Conservation (phyloP, 2,797 vertebrate species). For the Crypturellus tataupa region DNA sequence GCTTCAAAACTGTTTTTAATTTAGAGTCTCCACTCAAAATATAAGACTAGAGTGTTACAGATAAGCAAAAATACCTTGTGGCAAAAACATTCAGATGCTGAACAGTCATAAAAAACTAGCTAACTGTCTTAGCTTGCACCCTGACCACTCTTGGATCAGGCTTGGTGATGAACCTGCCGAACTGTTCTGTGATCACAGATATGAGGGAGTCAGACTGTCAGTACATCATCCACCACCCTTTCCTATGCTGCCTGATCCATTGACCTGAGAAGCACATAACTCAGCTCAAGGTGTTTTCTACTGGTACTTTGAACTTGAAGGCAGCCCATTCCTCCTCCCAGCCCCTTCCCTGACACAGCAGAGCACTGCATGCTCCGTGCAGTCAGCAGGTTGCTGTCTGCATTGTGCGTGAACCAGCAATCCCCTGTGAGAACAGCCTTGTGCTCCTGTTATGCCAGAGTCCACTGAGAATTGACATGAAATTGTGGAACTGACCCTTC, state of each 20-base stretch:
- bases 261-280: background rate
- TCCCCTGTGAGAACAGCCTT: background rate
- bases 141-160: background rate
- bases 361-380: background rate
- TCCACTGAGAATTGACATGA: background rate
- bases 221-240: background rate
- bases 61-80: background rate
- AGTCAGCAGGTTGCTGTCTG: background rate
- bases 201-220: background rate
- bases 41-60: background rate
- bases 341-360: background rate
- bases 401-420: background rate
- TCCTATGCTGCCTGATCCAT: accelerated
- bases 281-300: background rate
- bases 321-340: background rate
- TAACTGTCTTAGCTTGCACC: background rate
- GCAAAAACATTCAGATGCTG: background rate
- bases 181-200: background rate
- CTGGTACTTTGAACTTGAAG: background rate
- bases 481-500: background rate
- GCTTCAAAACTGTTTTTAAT: background rate
- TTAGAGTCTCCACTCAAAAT: background rate
- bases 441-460: background rate
- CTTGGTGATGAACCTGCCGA: accelerated
- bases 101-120: background rate